A percentile compares a stretch with the other conserved stretches of the same genome.
Evolutionary conservation across 2,888 invertebrate species (phyloP).

Genomic region (Acanthosepion esculentum): DNA sequence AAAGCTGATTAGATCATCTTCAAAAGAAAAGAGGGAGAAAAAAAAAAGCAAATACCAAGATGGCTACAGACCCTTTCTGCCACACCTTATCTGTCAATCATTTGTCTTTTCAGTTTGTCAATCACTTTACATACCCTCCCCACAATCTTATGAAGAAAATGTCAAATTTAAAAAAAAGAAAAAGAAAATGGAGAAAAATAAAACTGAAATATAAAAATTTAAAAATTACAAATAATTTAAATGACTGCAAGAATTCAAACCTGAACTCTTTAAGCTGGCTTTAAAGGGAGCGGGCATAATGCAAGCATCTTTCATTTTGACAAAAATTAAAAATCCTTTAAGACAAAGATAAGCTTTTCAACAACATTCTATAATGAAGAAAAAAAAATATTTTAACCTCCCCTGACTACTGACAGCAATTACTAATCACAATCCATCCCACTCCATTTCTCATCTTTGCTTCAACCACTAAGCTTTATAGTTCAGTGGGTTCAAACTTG

Average conservation of each 20-base stretch:
- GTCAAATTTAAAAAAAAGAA: rapidly evolving
- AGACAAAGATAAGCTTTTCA: background rate
- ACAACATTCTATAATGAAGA: background rate
- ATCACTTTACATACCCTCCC: background rate
- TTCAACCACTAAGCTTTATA: background rate
- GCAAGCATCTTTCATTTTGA: background rate
- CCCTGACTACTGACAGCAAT: background rate
- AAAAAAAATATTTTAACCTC: background rate
- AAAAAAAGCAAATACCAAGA: background rate
- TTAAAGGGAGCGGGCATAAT: background rate
- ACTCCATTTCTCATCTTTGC: background rate
- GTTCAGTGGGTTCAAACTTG: background rate
- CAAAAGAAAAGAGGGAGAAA: background rate
- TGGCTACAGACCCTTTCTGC: background rate
- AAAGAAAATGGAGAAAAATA: too few species aligned
- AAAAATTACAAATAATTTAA: background rate
- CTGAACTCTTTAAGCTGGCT: background rate
- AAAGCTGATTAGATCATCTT: background rate
- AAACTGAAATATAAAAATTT: background rate
- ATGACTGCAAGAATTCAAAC: background rate
- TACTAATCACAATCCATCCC: background rate
- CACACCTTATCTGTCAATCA: background rate
- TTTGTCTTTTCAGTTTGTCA: background rate
- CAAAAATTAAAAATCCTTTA: background rate
- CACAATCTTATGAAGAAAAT: background rate